Base-by-base conservation (phyloP, 2,797 vertebrate genomes). In the Salarias fasciatus region DNA sequence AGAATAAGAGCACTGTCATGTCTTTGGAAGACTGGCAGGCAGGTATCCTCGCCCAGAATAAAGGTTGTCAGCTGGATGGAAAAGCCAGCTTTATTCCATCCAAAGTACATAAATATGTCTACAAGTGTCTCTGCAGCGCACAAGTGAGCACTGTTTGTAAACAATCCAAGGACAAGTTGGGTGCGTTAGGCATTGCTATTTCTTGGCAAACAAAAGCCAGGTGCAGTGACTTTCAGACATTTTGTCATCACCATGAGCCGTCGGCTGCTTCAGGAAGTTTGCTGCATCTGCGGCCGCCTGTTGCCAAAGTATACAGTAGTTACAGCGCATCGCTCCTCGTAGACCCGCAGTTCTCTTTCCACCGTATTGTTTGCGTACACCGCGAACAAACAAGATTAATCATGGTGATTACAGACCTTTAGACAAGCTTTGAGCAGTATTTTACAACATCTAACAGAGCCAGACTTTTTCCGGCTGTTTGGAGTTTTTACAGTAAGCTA, bases 241-340 rank as follows among this genome's bases (percentile, higher is more conserved):
- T 49, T 24, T 45, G 12, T 37, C 28, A 6, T 24, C 30, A 38
- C 40, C 15, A 12, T 47, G 31, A 51, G 33, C 15, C 13, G 47
- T 40, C 43, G 11, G 35, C 31, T 24, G 18, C 52, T 54, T 15
- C 8, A 45, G 50, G 14, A 54, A 41, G 43, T 31, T 35, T 2
- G 11, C 14, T 29, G 49, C n/a, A 67, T 30, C 63, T 58, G 30
- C 38, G 41, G 12, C 30, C 45, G 33, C 48, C 62, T 31, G 53
- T 53, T 2, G 14, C 33, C 24, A 38, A 47, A n/a, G 30, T 37
- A 42, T 35, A 35, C 33, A 35, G 9, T 41, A 11, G 6, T 4
- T 33, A 12, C 5, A 54, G 40, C 11, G 45, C 15, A 3, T 42
- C 24, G 6, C 12, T 31, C 11, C 1, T 8, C 15, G 11, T 56